Evolutionary conservation across 1,140 invertebrate species (phyloP).

Genomic region (Orius insidiosus): DNA sequence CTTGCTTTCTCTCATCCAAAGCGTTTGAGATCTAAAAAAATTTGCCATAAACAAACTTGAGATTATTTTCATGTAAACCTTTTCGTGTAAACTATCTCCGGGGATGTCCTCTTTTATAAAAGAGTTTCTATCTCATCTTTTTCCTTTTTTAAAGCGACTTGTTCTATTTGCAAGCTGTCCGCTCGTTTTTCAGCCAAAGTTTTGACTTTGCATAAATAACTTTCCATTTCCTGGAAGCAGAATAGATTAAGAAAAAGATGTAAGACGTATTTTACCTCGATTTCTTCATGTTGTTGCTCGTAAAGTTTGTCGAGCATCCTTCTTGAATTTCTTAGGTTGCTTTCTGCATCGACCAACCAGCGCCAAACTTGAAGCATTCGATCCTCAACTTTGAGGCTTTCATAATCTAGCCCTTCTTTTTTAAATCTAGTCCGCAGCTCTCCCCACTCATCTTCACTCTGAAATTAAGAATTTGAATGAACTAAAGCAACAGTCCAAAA

Average conservation of each 20-base stretch:
- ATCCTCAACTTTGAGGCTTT: slow-evolving; percentile 21
- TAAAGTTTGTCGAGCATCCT: slow-evolving; percentile 26
- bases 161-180: slow-evolving; percentile 24
- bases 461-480: slow-evolving; percentile 5
- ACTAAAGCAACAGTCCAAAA: too few relatives aligned
- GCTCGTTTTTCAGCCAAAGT: slow-evolving; percentile 24
- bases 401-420: slow-evolving; percentile 24
- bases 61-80: slow-evolving; percentile 5
- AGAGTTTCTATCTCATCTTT: slow-evolving; percentile 11
- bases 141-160: slow-evolving; percentile 17
- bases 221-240: slow-evolving; percentile 24
- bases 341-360: slow-evolving; percentile 27
- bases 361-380: slow-evolving; percentile 25
- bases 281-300: slow-evolving; percentile 25
- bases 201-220: slow-evolving; percentile 24
- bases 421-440: slow-evolving; percentile 24
- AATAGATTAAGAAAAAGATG: background rate
- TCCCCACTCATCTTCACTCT: slow-evolving; percentile 25
- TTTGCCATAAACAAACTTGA: background rate
- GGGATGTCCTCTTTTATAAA: background rate
- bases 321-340: slow-evolving; percentile 25
- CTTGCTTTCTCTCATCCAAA: slow-evolving; percentile 20
- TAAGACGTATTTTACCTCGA: too few relatives aligned
- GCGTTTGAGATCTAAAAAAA: background rate
- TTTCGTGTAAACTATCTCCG: slow-evolving; percentile 15